phyloP scores from a whole-genome alignment of 2,113 vertebrate species.

The Coptodon rendalli region DNA sequence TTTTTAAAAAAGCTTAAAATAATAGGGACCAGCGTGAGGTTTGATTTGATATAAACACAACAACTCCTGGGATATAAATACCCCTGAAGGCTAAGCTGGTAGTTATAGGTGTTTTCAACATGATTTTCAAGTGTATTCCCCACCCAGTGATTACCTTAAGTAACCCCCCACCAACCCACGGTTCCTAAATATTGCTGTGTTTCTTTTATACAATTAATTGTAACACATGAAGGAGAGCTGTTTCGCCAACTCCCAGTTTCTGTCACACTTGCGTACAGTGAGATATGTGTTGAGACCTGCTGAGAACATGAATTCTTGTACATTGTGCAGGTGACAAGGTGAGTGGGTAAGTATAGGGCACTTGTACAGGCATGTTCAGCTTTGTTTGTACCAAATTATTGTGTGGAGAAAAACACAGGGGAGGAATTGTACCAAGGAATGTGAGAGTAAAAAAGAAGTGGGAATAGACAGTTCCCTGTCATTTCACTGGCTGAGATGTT shows the following conservation, averaged over 20 bases:
- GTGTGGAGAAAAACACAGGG: background rate
- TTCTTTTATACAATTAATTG: background rate
- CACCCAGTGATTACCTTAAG: background rate
- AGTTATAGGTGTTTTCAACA: background rate
- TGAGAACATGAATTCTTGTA: background rate
- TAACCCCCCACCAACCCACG: background rate
- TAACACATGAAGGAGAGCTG: background rate
- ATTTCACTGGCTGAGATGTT: background rate
- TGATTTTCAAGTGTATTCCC: background rate
- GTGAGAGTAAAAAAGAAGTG: background rate
- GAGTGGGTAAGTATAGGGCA: background rate
- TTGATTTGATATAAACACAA: conserved; percentile 16
- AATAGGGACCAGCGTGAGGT: background rate
- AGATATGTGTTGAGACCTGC: conserved; percentile 30
- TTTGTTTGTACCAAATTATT: background rate
- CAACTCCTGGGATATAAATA: conserved; percentile 23
- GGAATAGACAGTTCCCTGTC: background rate
- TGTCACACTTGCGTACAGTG: conserved; percentile 12
- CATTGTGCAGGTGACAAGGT: conserved; percentile 27
- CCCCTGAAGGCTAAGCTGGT: background rate
- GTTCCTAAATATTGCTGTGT: background rate
- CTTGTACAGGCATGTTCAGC: conserved; percentile 47
- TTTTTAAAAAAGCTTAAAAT: conserved; percentile 8
- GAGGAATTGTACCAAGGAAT: background rate
- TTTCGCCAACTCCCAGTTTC: background rate